Conservation (phyloP, 2,888 invertebrate genomes). For the Hydrotaea cyrtoneurina region DNA sequence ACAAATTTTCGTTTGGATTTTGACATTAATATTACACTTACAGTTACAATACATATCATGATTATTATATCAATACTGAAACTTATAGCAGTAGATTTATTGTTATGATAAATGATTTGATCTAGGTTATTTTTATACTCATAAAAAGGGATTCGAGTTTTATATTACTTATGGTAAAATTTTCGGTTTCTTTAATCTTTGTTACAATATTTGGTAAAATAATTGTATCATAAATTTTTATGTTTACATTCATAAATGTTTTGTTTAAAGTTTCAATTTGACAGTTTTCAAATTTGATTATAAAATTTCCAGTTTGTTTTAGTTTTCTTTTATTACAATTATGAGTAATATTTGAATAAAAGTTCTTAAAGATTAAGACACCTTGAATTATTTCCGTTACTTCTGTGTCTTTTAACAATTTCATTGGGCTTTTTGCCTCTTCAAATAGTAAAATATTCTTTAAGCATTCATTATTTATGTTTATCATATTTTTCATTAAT, state of each 20-base stretch:
- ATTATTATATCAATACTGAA: too few species aligned
- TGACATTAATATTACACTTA: too few species aligned
- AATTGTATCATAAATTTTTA: constrained; percentile 44
- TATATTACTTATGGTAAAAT: constrained; percentile 17
- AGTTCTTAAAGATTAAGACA: constrained; percentile 52
- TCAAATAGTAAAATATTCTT: constrained; percentile 19
- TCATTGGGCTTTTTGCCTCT: constrained; percentile 34
- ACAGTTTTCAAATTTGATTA: constrained; percentile 50
- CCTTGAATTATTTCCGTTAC: constrained; percentile 40
- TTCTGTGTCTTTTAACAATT: not conserved
- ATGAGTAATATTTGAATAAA: constrained; percentile 28
- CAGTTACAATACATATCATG: too few species aligned
- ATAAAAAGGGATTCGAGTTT: constrained; percentile 38
- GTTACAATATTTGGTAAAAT: constrained; percentile 53
- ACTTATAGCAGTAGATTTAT: too few species aligned
- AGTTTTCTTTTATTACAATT: constrained; percentile 44
- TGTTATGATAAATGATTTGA: not conserved
- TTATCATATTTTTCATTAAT: constrained; percentile 27
- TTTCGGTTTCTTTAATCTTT: constrained; percentile 47
- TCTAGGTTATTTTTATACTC: constrained; percentile 1
- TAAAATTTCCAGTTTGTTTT: constrained; percentile 50
- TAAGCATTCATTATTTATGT: constrained; percentile 25
- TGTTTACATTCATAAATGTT: constrained; percentile 35
- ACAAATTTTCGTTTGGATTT: too few species aligned
- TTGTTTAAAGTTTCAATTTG: constrained; percentile 27